A percentile compares a stretch with the other conserved stretches of the same genome.
phyloP scores from a whole-genome alignment of 2,113 vertebrate species.

The Pteronura brasiliensis region DNA sequence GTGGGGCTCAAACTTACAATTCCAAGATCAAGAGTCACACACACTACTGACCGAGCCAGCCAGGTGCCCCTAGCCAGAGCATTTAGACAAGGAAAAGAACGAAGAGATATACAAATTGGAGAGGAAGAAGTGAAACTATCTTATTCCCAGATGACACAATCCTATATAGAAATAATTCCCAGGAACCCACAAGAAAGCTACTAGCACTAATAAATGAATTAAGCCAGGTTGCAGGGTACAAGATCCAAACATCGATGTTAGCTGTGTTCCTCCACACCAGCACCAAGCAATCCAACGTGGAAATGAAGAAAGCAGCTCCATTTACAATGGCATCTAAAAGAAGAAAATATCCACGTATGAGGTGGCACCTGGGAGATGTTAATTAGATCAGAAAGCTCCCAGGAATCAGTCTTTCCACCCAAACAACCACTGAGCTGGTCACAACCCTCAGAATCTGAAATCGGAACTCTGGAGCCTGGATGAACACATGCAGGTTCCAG shows the following conservation, averaged over 20 bases:
- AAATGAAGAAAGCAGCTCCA: neutral
- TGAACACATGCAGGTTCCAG: neutral
- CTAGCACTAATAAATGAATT: neutral
- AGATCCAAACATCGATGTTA: neutral
- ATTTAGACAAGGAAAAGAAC: neutral
- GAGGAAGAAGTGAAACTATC: neutral
- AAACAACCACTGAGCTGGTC: neutral
- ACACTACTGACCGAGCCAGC: neutral
- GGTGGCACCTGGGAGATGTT: neutral
- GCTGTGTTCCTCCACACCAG: neutral
- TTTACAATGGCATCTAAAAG: neutral
- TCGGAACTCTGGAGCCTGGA: neutral
- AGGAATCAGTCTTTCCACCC: neutral
- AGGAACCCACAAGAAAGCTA: neutral
- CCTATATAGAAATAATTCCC: neutral
- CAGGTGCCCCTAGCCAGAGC: neutral
- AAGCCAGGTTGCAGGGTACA: neutral
- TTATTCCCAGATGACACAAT: neutral
- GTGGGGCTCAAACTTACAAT: neutral
- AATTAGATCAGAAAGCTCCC: neutral
- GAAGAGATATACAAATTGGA: neutral
- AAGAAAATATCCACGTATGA: neutral
- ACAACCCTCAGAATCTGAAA: neutral
- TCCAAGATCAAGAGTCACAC: neutral
- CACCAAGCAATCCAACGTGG: neutral